phyloP scores from a whole-genome alignment of 1,140 invertebrate species.

The Tribolium madens region DNA sequence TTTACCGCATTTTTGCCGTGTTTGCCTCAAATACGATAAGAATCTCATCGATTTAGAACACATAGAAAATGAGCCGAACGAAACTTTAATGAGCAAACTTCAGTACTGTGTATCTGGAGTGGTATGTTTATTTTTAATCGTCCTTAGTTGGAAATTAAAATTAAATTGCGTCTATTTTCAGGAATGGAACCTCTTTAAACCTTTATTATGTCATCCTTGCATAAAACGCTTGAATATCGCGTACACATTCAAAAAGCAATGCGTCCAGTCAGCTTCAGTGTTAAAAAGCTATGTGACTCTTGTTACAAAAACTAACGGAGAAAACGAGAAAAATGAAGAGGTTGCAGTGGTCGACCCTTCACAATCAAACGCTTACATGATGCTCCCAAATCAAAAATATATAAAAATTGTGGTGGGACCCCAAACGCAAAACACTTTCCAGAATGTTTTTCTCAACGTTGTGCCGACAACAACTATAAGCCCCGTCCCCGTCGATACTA shows the following conservation, averaged over 20 bases:
- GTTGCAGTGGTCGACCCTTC: constrained; percentile 54
- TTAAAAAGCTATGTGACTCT: constrained; percentile 59
- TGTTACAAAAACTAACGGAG: constrained; percentile 30
- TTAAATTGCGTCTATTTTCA: constrained; percentile 49
- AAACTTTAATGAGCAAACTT: constrained; percentile 61
- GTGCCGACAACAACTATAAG: constrained; percentile 54
- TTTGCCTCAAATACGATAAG: constrained; percentile 62
- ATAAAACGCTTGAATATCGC: constrained; percentile 60
- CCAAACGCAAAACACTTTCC: constrained; percentile 58
- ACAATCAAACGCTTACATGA: constrained; percentile 51
- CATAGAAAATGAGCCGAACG: constrained; percentile 59
- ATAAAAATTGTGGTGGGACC: constrained; percentile 58
- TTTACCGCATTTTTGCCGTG: constrained; percentile 62
- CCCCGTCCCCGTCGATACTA: constrained; percentile 33
- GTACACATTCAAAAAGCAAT: constrained; percentile 61
- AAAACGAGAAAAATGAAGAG: not conserved
- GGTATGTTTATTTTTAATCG: constrained; percentile 57
- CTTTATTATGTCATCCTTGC: constrained; percentile 61
- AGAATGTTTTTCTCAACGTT: constrained; percentile 62
- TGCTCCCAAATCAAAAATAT: constrained; percentile 60
- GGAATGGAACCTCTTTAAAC: constrained; percentile 62
- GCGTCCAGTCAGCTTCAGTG: constrained; percentile 58
- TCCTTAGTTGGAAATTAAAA: not conserved
- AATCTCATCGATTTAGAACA: constrained; percentile 60
- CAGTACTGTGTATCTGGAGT: constrained; percentile 63